phyloP scores from a whole-genome alignment of 2,797 vertebrate genomes.

The Enteromius viviparus region DNA sequence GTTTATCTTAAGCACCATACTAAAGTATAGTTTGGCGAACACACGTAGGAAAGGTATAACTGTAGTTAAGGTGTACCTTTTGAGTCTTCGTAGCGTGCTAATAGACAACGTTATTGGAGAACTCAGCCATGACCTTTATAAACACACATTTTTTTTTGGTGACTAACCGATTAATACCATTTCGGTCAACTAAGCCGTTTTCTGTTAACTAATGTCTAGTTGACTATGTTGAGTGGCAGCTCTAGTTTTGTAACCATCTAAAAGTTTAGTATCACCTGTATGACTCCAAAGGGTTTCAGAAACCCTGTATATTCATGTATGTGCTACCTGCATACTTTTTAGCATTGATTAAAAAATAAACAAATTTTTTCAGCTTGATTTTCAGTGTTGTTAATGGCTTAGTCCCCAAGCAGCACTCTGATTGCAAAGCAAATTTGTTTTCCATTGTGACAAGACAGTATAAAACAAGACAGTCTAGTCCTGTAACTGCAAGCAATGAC shows the following conservation, averaged over 20 bases:
- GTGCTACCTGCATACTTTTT: background rate
- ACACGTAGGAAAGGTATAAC: no score
- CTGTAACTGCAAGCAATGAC: background rate
- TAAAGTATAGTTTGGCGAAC: no score
- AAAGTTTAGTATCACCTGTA: background rate
- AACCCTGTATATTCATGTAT: background rate
- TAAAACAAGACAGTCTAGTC: background rate
- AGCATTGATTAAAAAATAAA: background rate
- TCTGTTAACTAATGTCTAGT: background rate
- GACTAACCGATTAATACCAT: no score
- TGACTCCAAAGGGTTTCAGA: background rate
- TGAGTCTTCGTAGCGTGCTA: no score
- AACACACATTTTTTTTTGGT: no score
- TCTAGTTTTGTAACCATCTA: no score
- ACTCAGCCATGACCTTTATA: no score
- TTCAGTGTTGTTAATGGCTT: background rate
- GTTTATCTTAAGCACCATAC: no score
- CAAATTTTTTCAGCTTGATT: background rate
- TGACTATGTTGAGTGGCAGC: background rate
- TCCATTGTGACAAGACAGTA: background rate
- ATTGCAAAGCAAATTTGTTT: constrained; percentile 23
- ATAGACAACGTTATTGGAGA: no score
- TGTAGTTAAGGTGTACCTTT: no score
- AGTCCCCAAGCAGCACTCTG: background rate
- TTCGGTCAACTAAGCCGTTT: background rate